Base-by-base conservation (phyloP, 2,888 invertebrate genomes). In the Oasisia sp. region DNA sequence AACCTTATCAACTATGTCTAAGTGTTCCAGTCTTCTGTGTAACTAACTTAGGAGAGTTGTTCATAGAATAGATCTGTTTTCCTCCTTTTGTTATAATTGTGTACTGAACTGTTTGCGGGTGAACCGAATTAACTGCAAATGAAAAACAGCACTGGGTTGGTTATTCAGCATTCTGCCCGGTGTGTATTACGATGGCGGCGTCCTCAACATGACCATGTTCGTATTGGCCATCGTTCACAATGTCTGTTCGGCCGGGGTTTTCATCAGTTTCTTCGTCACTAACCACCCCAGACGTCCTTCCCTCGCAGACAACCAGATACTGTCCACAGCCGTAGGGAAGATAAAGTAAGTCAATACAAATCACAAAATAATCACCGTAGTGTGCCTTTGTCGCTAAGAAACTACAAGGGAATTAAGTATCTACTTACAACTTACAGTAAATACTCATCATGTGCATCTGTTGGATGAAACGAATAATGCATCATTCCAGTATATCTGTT, bases 241-340 rank as follows among this genome's bases (percentile, higher is more conserved):
- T 93, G 89, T 95, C 91, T 93, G 95, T 91, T 94, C 95, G 0
- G 91, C 95, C n/a, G 94, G 94, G 90, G 94, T 95, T 50, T 94
- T 96, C 92, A 94, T 95, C 92, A 95, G 95, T 91, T 96, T 95
- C 93, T 94, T 95, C 93, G 94, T 96, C 56, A 95, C 95, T 92
- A 96, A 96, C 93, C 94, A 95, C 91, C 96, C 96, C 3, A 94
- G 94, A 9, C 94, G 95, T 32, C 95, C 95, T 0, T 94, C 94
- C 19, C 92, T 93, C 89, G 93, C 93, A 27, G 93, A 93, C 91
- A 89, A 95, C 45, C 93, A 11, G 56, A 91, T 91, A 91, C 27
- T 74, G 74, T 74, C 74, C 27, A 27, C 74, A 74, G n/a, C n/a
- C 27, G 1, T 74, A n/a, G 27, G 74, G 27, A 7, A 74, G 27